These are phyloP conservation scores for Panurus biarmicus DNA, from an alignment of 2,113 vertebrate species.

Conservation along the genomic window DNA sequence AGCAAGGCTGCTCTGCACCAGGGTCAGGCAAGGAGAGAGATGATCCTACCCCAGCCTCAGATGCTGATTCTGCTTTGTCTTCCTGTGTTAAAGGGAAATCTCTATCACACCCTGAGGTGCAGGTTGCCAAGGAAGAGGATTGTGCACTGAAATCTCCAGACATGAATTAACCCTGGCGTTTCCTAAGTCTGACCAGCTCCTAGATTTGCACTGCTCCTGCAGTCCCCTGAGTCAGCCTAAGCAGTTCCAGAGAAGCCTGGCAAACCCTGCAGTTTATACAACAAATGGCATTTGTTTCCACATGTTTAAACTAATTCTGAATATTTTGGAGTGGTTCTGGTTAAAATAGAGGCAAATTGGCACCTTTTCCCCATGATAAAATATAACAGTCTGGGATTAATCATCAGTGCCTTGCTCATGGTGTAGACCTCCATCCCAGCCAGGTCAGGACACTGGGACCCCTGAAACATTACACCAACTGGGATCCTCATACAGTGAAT, in stretches of 20 bases:
- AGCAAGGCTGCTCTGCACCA: not conserved
- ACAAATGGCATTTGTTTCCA: not conserved
- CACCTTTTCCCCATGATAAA: not conserved
- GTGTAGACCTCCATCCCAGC: not conserved
- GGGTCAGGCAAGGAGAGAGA: not conserved
- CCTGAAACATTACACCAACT: not conserved
- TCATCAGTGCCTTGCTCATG: not conserved
- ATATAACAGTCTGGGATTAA: not conserved
- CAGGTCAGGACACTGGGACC: not conserved
- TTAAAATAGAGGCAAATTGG: not conserved
- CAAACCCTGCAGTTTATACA: not conserved
- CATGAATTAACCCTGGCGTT: not conserved
- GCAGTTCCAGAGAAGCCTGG: not conserved
- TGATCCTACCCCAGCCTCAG: fast-evolving
- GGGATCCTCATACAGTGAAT: not conserved
- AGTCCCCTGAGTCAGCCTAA: not conserved
- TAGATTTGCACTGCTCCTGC: not conserved
- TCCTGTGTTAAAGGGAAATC: not conserved
- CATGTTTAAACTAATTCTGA: not conserved
- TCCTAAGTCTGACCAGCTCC: not conserved
- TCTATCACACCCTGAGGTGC: not conserved
- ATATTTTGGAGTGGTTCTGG: not conserved
- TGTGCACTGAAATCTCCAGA: not conserved
- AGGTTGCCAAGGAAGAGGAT: not conserved
- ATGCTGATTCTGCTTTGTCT: not conserved